Conservation (phyloP, 2,797 vertebrate genomes). For the Sylvia borin region DNA sequence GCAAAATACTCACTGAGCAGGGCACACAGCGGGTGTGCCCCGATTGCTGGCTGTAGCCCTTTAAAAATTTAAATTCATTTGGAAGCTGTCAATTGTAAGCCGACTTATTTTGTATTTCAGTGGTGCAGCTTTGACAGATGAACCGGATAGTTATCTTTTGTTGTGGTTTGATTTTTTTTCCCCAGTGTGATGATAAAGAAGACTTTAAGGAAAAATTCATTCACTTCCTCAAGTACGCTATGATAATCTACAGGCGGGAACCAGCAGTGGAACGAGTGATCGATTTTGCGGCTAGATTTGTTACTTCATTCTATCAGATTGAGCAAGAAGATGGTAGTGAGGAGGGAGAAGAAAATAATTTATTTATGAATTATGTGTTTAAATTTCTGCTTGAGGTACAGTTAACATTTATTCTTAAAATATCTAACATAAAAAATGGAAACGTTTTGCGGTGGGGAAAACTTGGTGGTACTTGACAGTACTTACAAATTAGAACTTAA, state of each 20-base stretch:
- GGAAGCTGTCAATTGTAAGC: not conserved
- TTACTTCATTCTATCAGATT: conserved; percentile 83
- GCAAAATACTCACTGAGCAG: not conserved
- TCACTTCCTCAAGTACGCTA: conserved; percentile 87
- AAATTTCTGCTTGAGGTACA: conserved; percentile 92
- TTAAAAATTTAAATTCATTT: not conserved
- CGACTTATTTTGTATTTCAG: not conserved
- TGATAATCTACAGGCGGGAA: conserved; percentile 92
- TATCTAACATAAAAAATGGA: not conserved
- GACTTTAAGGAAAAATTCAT: conserved; percentile 89
- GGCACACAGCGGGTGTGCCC: not conserved
- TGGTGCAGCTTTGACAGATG: not conserved
- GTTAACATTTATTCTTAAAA: not conserved
- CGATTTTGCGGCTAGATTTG: conserved; percentile 89
- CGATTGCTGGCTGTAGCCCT: not conserved
- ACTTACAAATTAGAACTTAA: not conserved
- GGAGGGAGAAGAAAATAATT: conserved; percentile 77
- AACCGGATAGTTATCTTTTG: not conserved
- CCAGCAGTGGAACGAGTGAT: conserved; percentile 89
- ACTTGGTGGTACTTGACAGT: not conserved
- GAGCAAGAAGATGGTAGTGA: conserved; percentile 65
- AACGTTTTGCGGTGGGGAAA: not conserved
- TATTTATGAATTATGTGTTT: conserved; percentile 88
- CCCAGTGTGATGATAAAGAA: conserved; percentile 85
- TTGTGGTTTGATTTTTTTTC: not conserved